Conservation (phyloP, 2,113 vertebrate species). For the Sciurus niger region DNA sequence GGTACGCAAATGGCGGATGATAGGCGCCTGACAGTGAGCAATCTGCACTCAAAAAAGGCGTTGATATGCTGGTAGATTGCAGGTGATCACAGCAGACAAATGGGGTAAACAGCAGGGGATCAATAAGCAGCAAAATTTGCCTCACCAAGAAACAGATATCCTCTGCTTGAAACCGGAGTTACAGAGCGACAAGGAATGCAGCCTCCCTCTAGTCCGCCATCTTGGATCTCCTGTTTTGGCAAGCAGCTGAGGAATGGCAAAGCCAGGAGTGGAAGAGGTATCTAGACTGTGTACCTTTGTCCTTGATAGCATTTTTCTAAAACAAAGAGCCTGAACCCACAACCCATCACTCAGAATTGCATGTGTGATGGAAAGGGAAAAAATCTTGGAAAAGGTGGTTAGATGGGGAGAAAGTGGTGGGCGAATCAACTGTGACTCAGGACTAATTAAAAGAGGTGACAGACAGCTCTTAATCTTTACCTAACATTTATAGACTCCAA, state of each 20-base stretch:
- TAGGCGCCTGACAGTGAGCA: too few relatives aligned
- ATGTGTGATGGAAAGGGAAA: neutral
- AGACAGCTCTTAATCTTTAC: neutral
- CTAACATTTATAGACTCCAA: neutral
- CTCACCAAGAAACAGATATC: too few relatives aligned
- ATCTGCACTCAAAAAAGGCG: too few relatives aligned
- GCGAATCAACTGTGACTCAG: neutral
- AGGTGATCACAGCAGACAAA: too few relatives aligned
- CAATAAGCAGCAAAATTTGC: too few relatives aligned
- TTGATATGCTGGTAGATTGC: too few relatives aligned
- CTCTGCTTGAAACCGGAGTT: too few relatives aligned
- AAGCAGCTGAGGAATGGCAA: neutral
- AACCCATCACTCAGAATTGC: neutral
- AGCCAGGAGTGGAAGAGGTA: neutral
- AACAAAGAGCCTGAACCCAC: slow-evolving; percentile 18
- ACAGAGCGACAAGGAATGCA: too few relatives aligned
- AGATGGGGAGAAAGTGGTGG: neutral
- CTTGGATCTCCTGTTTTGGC: too few relatives aligned
- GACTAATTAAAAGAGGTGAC: neutral
- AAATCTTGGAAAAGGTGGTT: neutral
- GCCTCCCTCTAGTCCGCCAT: too few relatives aligned
- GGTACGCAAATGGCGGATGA: too few relatives aligned
- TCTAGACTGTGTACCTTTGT: neutral
- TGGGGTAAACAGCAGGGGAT: too few relatives aligned
- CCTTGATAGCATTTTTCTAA: slow-evolving; percentile 5